A percentile compares a stretch with the other conserved stretches of the same genome.
phyloP scores from a whole-genome alignment of 2,113 vertebrate species.

The Myrmecophaga tridactyla region DNA sequence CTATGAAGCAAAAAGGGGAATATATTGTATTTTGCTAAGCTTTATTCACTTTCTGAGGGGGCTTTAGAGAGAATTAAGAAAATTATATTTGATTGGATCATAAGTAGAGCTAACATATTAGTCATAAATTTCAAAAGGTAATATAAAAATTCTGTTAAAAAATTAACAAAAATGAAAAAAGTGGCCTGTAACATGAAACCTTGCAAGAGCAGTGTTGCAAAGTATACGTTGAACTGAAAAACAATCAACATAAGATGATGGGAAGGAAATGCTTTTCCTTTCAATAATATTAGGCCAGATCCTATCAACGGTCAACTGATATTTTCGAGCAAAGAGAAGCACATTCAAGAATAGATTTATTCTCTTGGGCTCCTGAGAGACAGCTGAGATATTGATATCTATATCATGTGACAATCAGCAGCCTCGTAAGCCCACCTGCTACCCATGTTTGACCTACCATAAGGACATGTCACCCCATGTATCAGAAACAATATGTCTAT shows the following conservation, averaged over 20 bases:
- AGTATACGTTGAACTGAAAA: conserved; percentile 26
- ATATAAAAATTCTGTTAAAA: background rate
- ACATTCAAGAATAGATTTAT: background rate
- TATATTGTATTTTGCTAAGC: background rate
- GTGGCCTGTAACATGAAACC: background rate
- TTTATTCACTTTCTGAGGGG: background rate
- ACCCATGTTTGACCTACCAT: background rate
- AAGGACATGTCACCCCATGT: background rate
- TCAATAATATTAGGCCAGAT: background rate
- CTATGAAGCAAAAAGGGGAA: background rate
- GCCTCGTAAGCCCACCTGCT: background rate
- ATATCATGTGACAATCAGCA: background rate
- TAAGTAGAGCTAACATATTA: conserved; percentile 37
- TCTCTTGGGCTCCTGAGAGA: background rate
- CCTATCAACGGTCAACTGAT: background rate
- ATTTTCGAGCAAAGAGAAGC: background rate
- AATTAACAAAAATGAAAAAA: background rate
- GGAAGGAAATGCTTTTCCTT: conserved; percentile 3
- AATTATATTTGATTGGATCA: background rate
- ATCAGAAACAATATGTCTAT: background rate
- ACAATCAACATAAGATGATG: conserved; percentile 1
- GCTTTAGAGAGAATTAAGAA: conserved; percentile 24
- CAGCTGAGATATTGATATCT: background rate
- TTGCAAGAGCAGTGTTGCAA: background rate
- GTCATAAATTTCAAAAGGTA: background rate